phyloP scores from a whole-genome alignment of 2,888 invertebrate species.

The Ellobium chinense region DNA sequence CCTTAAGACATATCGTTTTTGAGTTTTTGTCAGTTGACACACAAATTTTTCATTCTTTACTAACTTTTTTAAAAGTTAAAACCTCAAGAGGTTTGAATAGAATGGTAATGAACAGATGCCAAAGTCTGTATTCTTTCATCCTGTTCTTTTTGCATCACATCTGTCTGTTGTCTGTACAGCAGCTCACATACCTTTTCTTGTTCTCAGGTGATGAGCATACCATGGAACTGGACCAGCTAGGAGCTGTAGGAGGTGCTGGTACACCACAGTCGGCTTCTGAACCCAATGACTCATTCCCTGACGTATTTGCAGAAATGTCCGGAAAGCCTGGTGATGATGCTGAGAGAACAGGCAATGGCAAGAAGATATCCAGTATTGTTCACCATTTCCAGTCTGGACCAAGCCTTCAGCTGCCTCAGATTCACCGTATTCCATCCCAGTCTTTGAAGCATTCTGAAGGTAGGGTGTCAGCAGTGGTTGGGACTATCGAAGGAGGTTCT shows the following conservation, averaged over 20 bases:
- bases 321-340: conserved; percentile 11
- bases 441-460: conserved; percentile 45
- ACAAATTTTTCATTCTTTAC: no score
- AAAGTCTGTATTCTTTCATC: no score
- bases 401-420: conserved; percentile 18
- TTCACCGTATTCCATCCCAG: conserved; percentile 43
- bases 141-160: no score
- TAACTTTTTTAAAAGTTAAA: no score
- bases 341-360: conserved; percentile 19
- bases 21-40: no score
- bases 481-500: conserved; percentile 4
- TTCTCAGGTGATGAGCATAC: conserved; percentile 29
- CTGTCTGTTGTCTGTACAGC: no score
- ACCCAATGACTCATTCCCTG: conserved; percentile 10
- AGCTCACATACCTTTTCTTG: not conserved
- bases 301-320: conserved; percentile 19
- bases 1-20: no score
- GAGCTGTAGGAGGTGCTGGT: conserved; percentile 62
- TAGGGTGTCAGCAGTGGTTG: conserved; percentile 25
- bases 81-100: no score
- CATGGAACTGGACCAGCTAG: conserved; percentile 46
- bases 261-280: conserved; percentile 56
- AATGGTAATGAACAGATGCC: no score
- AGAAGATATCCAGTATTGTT: conserved; percentile 30
- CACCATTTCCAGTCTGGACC: conserved; percentile 40